Evolutionary conservation across 1,140 invertebrate species (phyloP).

Genomic region (Rhagoletis zephyria): DNA sequence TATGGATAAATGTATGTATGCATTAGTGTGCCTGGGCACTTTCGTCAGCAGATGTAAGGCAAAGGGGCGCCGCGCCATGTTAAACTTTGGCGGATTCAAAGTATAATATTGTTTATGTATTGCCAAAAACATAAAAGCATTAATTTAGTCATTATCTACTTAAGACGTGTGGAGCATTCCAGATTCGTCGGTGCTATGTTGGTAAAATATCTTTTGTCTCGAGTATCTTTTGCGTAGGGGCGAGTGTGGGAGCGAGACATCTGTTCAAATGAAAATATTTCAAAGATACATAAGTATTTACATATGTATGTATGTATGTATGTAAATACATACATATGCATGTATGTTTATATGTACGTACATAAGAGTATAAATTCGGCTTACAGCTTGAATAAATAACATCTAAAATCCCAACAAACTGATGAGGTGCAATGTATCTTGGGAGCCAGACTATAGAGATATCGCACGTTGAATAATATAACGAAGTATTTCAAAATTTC

Average conservation of each 20-base stretch:
- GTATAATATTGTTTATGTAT: slow-evolving; percentile 73
- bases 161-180: slow-evolving; percentile 64
- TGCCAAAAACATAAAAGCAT: slow-evolving; percentile 72
- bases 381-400: slow-evolving; percentile 17
- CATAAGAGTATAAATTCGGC: neutral
- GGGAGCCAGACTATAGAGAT: too few species aligned
- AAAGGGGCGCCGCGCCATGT: neutral
- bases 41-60: neutral
- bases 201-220: neutral
- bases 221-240: neutral
- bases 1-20: neutral
- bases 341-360: too few species aligned
- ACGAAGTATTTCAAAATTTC: too few species aligned
- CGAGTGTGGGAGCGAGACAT: neutral
- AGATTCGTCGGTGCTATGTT: neutral
- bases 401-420: slow-evolving; percentile 5
- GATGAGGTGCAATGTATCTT: too few species aligned
- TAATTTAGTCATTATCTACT: slow-evolving; percentile 74
- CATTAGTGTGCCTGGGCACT: neutral
- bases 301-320: too few species aligned
- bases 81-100: slow-evolving; percentile 64
- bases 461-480: too few species aligned
- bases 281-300: too few species aligned
- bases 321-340: too few species aligned
- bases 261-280: too few species aligned